Percentiles rank a stretch among this genome's conserved stretches.
Evolutionary conservation across 2,888 invertebrate species (phyloP).

Genomic region (Diploptera punctata): DNA sequence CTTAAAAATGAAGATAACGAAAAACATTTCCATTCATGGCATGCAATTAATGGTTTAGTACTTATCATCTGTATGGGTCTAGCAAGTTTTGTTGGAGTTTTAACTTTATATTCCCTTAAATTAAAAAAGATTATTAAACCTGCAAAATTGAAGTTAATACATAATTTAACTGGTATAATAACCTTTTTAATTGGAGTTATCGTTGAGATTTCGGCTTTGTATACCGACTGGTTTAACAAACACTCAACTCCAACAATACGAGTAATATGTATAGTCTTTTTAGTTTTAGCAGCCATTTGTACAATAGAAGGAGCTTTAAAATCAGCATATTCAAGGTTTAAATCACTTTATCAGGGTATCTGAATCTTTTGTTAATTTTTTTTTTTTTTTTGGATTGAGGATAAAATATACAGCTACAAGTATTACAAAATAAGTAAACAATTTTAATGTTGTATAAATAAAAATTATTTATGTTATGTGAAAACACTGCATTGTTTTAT

Average conservation of each 20-base stretch:
- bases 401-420: too few species aligned
- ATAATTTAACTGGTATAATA: constrained; percentile 37
- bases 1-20: constrained; percentile 37
- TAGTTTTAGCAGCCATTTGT: constrained; percentile 33
- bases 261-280: constrained; percentile 35
- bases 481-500: too few species aligned
- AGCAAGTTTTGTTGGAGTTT: constrained; percentile 36
- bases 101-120: constrained; percentile 32
- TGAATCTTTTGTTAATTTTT: too few species aligned
- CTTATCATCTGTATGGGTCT: constrained; percentile 34
- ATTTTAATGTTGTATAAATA: too few species aligned
- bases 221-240: constrained; percentile 33
- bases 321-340: constrained; percentile 36
- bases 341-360: constrained; percentile 8
- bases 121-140: constrained; percentile 34
- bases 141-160: constrained; percentile 37
- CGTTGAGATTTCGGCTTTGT: constrained; percentile 31
- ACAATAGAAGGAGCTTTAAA: constrained; percentile 38
- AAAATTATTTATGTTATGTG: too few species aligned
- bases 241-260: constrained; percentile 27
- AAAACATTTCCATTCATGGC: constrained; percentile 37
- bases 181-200: constrained; percentile 38
- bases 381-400: too few species aligned
- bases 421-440: too few species aligned
- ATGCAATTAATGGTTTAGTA: constrained; percentile 34